Evolutionary conservation across 2,113 vertebrate genomes (phyloP), one percentile per base, ranked within the genome.

Genomic region (Aptenodytes forsteri): DNA sequence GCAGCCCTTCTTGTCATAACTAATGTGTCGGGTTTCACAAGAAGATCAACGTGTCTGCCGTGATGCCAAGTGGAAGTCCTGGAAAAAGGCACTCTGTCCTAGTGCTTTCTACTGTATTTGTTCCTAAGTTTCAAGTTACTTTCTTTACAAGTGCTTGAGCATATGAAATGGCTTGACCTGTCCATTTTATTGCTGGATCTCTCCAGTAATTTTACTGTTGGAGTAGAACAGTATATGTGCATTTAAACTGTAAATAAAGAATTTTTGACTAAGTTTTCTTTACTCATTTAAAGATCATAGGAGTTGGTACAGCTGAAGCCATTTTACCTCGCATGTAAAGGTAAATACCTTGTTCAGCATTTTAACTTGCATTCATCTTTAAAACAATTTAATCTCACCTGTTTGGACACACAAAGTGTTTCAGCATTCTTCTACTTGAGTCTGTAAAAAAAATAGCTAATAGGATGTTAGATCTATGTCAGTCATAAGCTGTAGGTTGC

Each of bases 211-310:
- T 85, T 42, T 72, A 47, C n/a, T 62, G 5, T 4, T 38, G 29
- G 44, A 84, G 10, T 36, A 80, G 54, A 92, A 76, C 20, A 89
- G 29, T 22, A 2, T 36, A 34, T 9, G 5, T 83, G 25, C 12
- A 66, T 62, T 70, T 87, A 46, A 83, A 30, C 16, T 92, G 42
- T 84, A 87, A 97, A 96, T 95, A 92, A 96, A 90, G 10, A 46
- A 8, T 0, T 26, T 89, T 73, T 65, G 3, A 75, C 13, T 21
- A 71, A 29, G 38, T 73, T 89, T 84, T 83, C 59, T 46, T 65
- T 36, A 47, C 16, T 94, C 5, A 10, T 47, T 69, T 83, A 19
- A 89, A 84, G 42, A 56, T 54, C n/a, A 62, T 4, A 75, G 44
- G 36, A 67, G 12, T 10, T 76, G 34, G 29, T 80, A 54, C 11